These are phyloP conservation scores for Semotilus atromaculatus DNA, from an alignment of 2,797 vertebrate genomes.

Conservation along the genomic window DNA sequence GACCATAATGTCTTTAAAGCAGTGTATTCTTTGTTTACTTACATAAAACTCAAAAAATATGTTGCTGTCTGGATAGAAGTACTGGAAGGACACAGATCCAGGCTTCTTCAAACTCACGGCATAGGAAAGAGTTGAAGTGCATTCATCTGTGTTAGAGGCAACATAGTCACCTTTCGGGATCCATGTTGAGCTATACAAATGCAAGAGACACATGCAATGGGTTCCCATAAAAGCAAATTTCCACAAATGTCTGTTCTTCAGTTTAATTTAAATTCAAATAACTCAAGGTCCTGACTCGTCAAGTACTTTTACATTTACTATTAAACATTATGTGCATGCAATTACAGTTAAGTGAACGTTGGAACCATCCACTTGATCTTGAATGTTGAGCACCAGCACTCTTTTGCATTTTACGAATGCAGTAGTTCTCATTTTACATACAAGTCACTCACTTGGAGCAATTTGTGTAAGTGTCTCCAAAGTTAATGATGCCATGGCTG, in stretches of 20 bases:
- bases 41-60: conserved; percentile 98
- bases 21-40: conserved; percentile 63
- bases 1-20: not conserved
- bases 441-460: conserved; percentile 84
- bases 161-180: conserved; percentile 85
- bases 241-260: not conserved
- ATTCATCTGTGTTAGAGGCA: conserved; percentile 93
- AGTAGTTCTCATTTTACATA: not conserved
- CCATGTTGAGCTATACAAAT: conserved; percentile 87
- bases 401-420: conserved; percentile 12
- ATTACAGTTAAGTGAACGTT: conserved; percentile 1
- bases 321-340: conserved; percentile 8
- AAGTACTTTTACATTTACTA: not conserved
- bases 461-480: conserved; percentile 72
- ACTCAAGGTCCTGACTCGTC: conserved; percentile 23
- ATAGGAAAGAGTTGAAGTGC: conserved; percentile 90
- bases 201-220: not conserved
- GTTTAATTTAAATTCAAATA: not conserved
- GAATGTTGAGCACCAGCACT: not conserved
- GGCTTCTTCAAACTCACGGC: conserved; percentile 91
- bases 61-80: conserved; percentile 89
- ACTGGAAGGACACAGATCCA: conserved; percentile 89
- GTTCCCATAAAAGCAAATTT: conserved; percentile 1
- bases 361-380: conserved; percentile 24
- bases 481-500: conserved; percentile 78